Evolutionary conservation across 2,888 invertebrate genomes (phyloP), one percentile per base, ranked within the genome.

Genomic region (Cosmorhoe ocellata): DNA sequence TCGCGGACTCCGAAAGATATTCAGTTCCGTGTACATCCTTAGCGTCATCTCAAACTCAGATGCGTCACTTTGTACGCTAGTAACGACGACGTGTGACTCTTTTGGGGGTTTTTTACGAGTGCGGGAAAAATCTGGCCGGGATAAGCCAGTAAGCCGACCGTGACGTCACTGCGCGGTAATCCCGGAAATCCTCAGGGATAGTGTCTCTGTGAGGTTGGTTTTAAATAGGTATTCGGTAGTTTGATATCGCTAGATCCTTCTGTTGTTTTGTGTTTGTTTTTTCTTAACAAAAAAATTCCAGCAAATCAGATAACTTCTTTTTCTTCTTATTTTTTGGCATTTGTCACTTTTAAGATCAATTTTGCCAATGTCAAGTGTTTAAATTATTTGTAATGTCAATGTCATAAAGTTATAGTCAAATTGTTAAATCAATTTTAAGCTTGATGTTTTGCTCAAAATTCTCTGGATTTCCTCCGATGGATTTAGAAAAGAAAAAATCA

Each of bases 91-190:
- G 42, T 47, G 51, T 22, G 51, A 43, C 42, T 47, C 33, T 47
- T 51, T 51, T 51, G 49, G 53, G 48, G 71, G 71, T 76, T 76
- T 74, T 67, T 60, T 66, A 59, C 60, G 53, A 58, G 50, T 51
- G 50, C 44, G 58, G 51, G 68, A 77, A 79, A 78, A 76, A 75
- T 76, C 67, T 73, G 66, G 63, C 38, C 61, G 44, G 74, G 71
- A 74, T 81, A 80, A 81, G 71, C 68, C 44, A 39, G 55, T 77
- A 76, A 76, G 78, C 77, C 70, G 57, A 69, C 74, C 76, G 76
- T 79, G 81, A 81, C 81, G 78, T 65, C 61, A 66, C 66, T 69
- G 61, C 62, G 52, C 37, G 31, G 63, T 74, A 73, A 74, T 72
- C 73, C 69, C 53, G 55, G 41, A 45, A 46, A 56, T 51, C 57